These are phyloP conservation scores for Spodoptera litura DNA, from an alignment of 1,140 invertebrate species.

Conservation along the genomic window DNA sequence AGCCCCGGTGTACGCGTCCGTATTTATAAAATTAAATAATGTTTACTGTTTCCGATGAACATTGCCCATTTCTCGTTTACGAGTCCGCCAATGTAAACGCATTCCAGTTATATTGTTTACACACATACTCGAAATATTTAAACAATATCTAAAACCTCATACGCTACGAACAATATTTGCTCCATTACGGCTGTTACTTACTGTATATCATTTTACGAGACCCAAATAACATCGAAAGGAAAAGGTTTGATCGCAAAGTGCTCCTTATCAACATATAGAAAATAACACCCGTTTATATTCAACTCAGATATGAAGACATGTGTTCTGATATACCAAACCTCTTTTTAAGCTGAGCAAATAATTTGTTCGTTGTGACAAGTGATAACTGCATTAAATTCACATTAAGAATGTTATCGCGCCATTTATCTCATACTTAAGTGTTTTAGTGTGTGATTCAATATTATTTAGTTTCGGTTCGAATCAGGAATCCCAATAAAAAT, in stretches of 20 bases:
- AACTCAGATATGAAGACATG: slow-evolving; percentile 20
- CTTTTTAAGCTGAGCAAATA: slow-evolving; percentile 36
- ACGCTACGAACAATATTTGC: slow-evolving; percentile 32
- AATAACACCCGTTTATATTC: slow-evolving; percentile 35
- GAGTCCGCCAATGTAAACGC: slow-evolving; percentile 38
- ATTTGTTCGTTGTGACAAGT: slow-evolving; percentile 37
- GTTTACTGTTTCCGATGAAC: slow-evolving; percentile 49
- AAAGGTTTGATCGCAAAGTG: slow-evolving; percentile 44
- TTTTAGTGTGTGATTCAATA: slow-evolving; percentile 26
- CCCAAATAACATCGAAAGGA: slow-evolving; percentile 36
- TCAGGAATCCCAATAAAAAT: slow-evolving; percentile 37
- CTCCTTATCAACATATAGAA: slow-evolving; percentile 41
- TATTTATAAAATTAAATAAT: slow-evolving; percentile 54
- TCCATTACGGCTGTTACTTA: slow-evolving; percentile 31
- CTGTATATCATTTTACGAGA: slow-evolving; percentile 33
- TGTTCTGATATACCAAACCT: slow-evolving; percentile 22
- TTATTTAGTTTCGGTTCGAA: slow-evolving; percentile 26
- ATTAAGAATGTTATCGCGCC: slow-evolving; percentile 26
- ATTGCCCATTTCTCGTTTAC: slow-evolving; percentile 51
- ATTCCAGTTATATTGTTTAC: slow-evolving; percentile 36
- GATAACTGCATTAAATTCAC: slow-evolving; percentile 31
- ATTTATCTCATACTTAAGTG: slow-evolving; percentile 20
- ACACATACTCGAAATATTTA: slow-evolving; percentile 31
- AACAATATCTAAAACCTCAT: slow-evolving; percentile 28
- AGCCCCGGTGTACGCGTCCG: neutral